phyloP scores from a whole-genome alignment of 1,140 invertebrate species.

The Ceratosolen fusciceps region DNA sequence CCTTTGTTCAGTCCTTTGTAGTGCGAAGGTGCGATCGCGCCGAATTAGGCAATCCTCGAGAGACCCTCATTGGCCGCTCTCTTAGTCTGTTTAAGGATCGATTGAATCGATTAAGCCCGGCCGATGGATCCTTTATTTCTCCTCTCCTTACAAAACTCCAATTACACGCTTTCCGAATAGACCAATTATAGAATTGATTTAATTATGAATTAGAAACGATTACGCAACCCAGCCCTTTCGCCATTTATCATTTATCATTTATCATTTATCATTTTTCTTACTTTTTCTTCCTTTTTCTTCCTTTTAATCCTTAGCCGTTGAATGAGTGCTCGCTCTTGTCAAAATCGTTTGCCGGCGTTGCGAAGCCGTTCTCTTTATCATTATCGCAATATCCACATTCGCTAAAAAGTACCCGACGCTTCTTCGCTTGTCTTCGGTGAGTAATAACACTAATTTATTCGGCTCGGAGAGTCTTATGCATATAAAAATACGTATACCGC shows the following conservation, averaged over 20 bases:
- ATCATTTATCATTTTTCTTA: neutral
- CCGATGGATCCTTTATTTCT: neutral
- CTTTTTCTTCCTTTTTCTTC: no score
- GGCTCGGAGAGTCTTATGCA: no score
- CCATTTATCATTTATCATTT: neutral
- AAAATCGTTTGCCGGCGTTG: neutral
- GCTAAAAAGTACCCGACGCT: no score
- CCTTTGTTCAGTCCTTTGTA: neutral
- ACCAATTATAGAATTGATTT: conserved; percentile 23
- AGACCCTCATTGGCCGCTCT: neutral
- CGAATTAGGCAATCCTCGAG: neutral
- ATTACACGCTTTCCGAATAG: neutral
- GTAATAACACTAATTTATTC: no score
- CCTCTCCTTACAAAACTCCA: neutral
- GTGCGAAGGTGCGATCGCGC: neutral
- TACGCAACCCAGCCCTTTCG: neutral
- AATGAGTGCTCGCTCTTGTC: no score
- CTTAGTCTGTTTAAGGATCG: neutral
- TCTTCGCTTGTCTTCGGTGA: no score
- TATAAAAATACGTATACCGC: no score
- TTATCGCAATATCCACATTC: no score
- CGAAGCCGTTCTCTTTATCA: no score
- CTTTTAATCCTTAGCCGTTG: no score
- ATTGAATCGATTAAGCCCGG: conserved; percentile 4
- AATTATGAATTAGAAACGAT: neutral